Evolutionary conservation across 2,888 invertebrate species (phyloP), one percentile per base, ranked within the genome.

Genomic region (Heliconius ismenius): DNA sequence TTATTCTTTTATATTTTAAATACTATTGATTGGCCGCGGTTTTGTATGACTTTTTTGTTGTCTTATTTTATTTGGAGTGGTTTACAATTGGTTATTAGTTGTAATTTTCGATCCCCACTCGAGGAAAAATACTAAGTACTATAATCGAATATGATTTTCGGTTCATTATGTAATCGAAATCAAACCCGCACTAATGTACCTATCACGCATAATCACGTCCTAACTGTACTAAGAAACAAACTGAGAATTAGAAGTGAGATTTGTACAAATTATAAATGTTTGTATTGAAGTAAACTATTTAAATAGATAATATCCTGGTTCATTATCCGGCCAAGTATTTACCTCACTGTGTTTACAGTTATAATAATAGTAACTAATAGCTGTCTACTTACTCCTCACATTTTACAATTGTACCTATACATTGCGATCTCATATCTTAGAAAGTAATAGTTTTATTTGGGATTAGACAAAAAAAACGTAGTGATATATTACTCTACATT

Each of bases 311-410:
- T 67, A 39, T 67, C 26, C 67, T 26, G 67, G 67, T 39, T 67
- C 67, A 67, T 67, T 67, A 67, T 36, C n/a, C 67, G 39, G 15
- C 15, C 13, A n/a, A 67, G 24, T 67, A 67, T 39, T 63, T 63
- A 63, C 21, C 21, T 18, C 21, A 18, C 18, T 26, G 26, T 15
- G 24, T 32, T 63, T 64, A 64, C 64, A 64, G 64, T 64, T 64
- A 64, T 21, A 64, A 64, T 2, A 64, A 21, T 63, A 26, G 62
- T 60, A 24, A 54, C 21, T 7, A 18, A 54, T 54, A 21, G 54
- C 9, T 21, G 43, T 2, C 32, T 43, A 3, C 13, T 1, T 15
- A 54, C 9, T 58, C 9, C n/a, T 21, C 3, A n/a, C 58, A 58
- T n/a, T n/a, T n/a, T n/a, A 1, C 21, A 58, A n/a, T 60, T 58